phyloP scores from a whole-genome alignment of 92 coral and sea anemone genomes.

The Porites cylindrica region DNA sequence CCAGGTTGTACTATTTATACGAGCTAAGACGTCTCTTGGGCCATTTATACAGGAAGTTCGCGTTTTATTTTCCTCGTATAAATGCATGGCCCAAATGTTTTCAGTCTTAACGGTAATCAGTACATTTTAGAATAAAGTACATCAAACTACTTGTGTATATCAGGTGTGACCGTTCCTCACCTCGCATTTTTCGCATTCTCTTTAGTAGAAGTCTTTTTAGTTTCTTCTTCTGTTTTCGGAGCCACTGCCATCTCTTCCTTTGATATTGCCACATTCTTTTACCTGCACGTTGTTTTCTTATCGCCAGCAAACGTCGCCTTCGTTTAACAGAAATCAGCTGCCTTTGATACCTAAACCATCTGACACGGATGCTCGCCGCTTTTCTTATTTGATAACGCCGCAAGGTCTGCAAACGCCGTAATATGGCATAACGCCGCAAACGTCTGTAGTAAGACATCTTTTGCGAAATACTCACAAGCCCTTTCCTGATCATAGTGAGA shows the following conservation, averaged over 20 bases:
- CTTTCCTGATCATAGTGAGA: background rate
- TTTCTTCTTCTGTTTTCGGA: constrained; percentile 13
- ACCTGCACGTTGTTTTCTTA: constrained; percentile 8
- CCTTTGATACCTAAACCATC: constrained; percentile 9
- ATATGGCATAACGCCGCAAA: background rate
- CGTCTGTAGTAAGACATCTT: constrained; percentile 20
- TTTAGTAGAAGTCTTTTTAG: background rate
- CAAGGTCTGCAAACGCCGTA: background rate
- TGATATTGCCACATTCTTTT: background rate
- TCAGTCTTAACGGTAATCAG: no score
- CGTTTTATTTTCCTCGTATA: no score
- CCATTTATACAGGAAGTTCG: no score
- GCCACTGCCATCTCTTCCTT: constrained; percentile 3
- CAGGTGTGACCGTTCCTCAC: background rate
- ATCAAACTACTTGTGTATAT: no score
- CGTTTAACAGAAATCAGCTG: constrained; percentile 10
- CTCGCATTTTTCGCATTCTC: constrained; percentile 7
- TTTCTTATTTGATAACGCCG: background rate
- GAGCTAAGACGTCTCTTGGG: no score
- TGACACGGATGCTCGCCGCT: constrained; percentile 10
- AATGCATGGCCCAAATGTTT: no score
- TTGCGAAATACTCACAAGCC: background rate
- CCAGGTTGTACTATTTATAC: no score
- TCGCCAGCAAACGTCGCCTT: constrained; percentile 2
- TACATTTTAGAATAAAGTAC: no score